Base-by-base conservation (phyloP, 2,888 invertebrate genomes). In the Boloria euphrosyne region DNA sequence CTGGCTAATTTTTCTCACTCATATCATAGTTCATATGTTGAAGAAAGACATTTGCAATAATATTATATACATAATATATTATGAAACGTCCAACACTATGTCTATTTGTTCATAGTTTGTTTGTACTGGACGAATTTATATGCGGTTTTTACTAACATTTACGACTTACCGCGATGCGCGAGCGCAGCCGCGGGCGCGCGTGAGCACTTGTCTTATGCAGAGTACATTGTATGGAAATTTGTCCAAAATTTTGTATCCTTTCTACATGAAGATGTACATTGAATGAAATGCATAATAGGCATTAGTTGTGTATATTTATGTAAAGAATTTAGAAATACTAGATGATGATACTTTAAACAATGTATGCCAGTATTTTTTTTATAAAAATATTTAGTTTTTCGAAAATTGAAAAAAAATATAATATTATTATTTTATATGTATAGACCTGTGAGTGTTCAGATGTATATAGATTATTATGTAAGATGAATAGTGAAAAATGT, bases 371-470 rank as follows among this genome's bases (percentile, higher is more conserved):
- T 70, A 70, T 68, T 70, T 70, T 68, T 51, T 62, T 58, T 46
- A 49, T 38, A 46, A 31, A 18, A 16, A 13, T 7, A 7, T 59
- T 49, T 59, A 46, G 22, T 47, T 49, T 59, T 49, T 31, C 4
- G 4, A 13, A 14, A 31, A 17, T 27, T 27, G 49, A 31, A 31
- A 5, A 13, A 13, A 13, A 55, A 44, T 43, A 55, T 18, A 44
- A 55, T 31, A n/a, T n/a, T 17, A 31, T 22, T 57, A 46, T 57
- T 57, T 57, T 57, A 57, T 51, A 50, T 65, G 53, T 47, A 69
- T 68, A 66, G 66, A 67, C 70, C 70, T 70, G 66, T 68, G 66
- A 68, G 72, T 74, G 74, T 74, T 74, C 74, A 74, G 67, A 62
- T 71, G 69, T 73, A 69, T 60, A 69, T 73, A 71, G 71, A 46